phyloP scores from a whole-genome alignment of 2,113 vertebrate genomes.

The Penelope pileata region DNA sequence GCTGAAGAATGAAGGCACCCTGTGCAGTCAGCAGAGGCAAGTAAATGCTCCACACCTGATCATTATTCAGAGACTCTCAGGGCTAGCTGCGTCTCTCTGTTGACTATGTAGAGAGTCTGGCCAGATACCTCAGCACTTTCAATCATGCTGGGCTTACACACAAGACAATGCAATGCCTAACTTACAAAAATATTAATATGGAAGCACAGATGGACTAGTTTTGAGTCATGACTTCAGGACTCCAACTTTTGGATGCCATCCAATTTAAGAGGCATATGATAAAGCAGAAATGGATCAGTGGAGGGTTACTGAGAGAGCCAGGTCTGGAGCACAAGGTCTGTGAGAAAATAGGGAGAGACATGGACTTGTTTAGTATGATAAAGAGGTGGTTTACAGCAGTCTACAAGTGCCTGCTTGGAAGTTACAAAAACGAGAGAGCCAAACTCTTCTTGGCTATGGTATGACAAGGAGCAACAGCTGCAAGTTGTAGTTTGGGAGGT shows the following conservation, averaged over 20 bases:
- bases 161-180: not conserved
- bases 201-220: not conserved
- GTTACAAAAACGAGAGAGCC: not conserved
- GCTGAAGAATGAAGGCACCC: not conserved
- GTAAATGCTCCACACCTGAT: not conserved
- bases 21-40: not conserved
- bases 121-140: not conserved
- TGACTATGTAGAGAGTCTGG: not conserved
- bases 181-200: not conserved
- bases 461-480: not conserved
- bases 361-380: not conserved
- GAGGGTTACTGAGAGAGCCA: not conserved
- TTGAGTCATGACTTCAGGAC: not conserved
- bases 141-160: not conserved
- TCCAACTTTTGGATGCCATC: not conserved
- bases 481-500: not conserved
- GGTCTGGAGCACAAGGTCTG: rapidly evolving
- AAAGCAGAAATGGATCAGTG: not conserved
- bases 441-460: not conserved
- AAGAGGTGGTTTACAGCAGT: not conserved
- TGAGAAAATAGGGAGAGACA: not conserved
- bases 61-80: rapidly evolving
- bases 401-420: rapidly evolving
- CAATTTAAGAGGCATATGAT: not conserved
- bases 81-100: not conserved